A percentile compares a stretch with the other conserved stretches of the same genome.
phyloP scores from a whole-genome alignment of 2,888 invertebrate genomes.

The Poecilus cupreus region DNA sequence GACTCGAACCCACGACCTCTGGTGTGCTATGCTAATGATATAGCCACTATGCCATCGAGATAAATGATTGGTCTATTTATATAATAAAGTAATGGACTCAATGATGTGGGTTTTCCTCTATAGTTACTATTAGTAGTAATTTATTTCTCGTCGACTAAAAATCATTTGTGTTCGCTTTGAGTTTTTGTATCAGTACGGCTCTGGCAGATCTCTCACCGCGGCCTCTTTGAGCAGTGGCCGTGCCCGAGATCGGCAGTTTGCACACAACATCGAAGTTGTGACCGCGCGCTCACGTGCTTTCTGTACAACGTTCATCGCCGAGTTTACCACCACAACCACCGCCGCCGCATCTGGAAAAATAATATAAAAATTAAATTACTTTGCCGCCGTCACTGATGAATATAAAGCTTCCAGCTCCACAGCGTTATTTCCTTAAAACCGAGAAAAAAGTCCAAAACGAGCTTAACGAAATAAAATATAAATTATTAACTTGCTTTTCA shows the following conservation, averaged over 20 bases:
- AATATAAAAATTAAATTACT: slow-evolving; percentile 44
- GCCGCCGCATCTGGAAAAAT: slow-evolving; percentile 27
- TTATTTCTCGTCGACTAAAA: too few species aligned
- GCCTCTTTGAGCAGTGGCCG: background rate
- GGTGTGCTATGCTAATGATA: too few species aligned
- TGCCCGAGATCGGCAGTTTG: background rate
- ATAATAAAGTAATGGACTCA: too few species aligned
- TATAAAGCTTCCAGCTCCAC: background rate
- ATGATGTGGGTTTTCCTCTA: too few species aligned
- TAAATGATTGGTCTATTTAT: too few species aligned
- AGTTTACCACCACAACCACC: background rate
- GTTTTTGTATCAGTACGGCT: background rate
- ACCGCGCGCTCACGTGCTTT: background rate
- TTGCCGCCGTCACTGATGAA: slow-evolving; percentile 21
- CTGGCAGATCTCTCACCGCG: background rate
- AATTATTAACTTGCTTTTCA: slow-evolving; percentile 35
- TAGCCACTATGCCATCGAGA: too few species aligned
- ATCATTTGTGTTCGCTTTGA: too few species aligned
- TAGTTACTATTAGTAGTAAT: too few species aligned
- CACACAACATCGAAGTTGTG: background rate
- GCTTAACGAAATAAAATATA: slow-evolving; percentile 34
- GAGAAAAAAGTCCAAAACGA: slow-evolving; percentile 11
- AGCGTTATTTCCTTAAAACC: background rate
- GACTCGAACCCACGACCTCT: too few species aligned
- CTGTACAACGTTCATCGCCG: slow-evolving; percentile 4